Percentiles rank a stretch among this genome's conserved stretches.
Evolutionary conservation across 2,113 vertebrate species (phyloP).

Genomic region (Procapra przewalskii): DNA sequence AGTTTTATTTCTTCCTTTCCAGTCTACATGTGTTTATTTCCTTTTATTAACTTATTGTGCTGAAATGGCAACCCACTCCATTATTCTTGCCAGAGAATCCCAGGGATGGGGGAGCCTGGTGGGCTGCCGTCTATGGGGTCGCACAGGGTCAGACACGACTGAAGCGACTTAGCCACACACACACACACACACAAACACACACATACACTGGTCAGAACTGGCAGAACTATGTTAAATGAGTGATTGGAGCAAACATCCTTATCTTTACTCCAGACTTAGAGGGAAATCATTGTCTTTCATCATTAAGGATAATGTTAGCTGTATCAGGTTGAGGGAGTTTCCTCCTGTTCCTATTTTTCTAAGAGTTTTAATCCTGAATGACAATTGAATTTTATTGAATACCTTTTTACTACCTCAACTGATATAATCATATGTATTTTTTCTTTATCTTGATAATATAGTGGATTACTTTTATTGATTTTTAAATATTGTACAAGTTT

Average conservation of each 20-base stretch:
- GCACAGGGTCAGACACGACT: too few relatives aligned
- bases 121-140: too few relatives aligned
- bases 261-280: background rate
- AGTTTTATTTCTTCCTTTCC: constrained; percentile 14
- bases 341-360: background rate
- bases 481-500: background rate
- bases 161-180: too few relatives aligned
- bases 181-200: too few relatives aligned
- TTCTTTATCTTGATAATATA: background rate
- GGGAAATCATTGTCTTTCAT: background rate
- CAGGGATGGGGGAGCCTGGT: too few relatives aligned
- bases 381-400: constrained; percentile 13
- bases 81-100: too few relatives aligned
- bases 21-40: background rate
- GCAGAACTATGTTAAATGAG: background rate
- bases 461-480: background rate
- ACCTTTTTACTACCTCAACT: background rate
- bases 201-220: background rate
- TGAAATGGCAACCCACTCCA: background rate
- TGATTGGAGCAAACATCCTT: background rate
- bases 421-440: background rate
- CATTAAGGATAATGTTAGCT: background rate
- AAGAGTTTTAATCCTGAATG: background rate
- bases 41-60: background rate
- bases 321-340: background rate